These are phyloP conservation scores for Epinotia demarniana DNA, from an alignment of 2,888 invertebrate species.

Conservation along the genomic window DNA sequence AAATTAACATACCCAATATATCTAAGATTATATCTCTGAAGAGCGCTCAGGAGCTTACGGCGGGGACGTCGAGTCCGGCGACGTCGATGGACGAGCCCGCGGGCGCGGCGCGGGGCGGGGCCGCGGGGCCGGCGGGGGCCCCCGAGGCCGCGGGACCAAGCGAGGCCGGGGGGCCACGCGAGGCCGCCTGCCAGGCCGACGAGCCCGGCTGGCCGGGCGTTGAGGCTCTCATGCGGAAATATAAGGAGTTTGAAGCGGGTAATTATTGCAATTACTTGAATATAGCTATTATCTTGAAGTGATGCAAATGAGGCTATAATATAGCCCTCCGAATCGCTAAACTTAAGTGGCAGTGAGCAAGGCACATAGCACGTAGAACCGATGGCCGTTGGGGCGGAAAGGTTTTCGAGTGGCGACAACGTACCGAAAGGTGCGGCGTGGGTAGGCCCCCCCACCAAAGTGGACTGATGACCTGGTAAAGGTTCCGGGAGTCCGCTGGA, in stretches of 20 bases:
- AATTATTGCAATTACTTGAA: conserved; percentile 43
- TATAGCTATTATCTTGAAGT: not conserved
- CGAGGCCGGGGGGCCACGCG: conserved; percentile 31
- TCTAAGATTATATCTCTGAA: conserved; percentile 75
- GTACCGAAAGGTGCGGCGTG: too few species aligned
- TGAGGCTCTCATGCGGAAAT: conserved; percentile 78
- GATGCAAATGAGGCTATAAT: too few species aligned
- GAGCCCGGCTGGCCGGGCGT: conserved; percentile 78
- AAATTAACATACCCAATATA: conserved; percentile 74
- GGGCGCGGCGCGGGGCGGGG: conserved; percentile 59
- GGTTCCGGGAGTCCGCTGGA: too few species aligned
- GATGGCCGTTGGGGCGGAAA: too few species aligned
- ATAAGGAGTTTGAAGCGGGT: conserved; percentile 83
- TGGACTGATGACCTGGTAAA: too few species aligned
- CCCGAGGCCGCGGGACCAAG: conserved; percentile 45
- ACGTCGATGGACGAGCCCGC: conserved; percentile 78
- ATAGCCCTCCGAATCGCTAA: too few species aligned
- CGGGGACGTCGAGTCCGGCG: conserved; percentile 61
- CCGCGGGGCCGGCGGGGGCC: not conserved
- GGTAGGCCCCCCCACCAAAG: too few species aligned
- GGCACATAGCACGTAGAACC: too few species aligned
- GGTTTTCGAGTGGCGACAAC: too few species aligned
- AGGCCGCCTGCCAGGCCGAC: conserved; percentile 62
- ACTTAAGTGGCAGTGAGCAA: too few species aligned
- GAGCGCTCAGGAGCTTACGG: conserved; percentile 58